Evolutionary conservation across 1,140 invertebrate species (phyloP).

Genomic region (Drosophila sechellia): DNA sequence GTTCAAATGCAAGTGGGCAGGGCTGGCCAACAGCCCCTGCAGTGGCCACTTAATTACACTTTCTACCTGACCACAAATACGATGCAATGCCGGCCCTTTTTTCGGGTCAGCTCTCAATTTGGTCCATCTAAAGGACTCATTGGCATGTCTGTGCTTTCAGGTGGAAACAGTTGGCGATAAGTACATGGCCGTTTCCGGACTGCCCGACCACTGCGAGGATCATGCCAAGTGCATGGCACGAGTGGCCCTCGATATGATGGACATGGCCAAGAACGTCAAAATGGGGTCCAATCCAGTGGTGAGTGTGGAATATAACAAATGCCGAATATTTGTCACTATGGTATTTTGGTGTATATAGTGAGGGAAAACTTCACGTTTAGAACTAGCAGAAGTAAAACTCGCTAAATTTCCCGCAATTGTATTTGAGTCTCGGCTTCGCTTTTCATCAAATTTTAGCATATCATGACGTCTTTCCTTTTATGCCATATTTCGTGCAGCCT

Average conservation of each 20-base stretch:
- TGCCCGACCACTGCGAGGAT: conserved; percentile 95
- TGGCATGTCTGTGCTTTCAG: conserved; percentile 85
- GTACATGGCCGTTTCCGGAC: conserved; percentile 99
- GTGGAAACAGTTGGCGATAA: conserved; percentile 99
- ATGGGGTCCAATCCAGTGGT: conserved; percentile 95
- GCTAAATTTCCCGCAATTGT: conserved; percentile 1
- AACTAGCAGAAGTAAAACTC: not conserved
- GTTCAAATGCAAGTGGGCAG: conserved; percentile 34
- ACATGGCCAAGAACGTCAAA: conserved; percentile 93
- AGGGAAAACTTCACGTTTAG: not conserved
- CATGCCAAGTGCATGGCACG: conserved; percentile 97
- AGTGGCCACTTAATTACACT: conserved; percentile 61
- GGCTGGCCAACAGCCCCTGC: conserved; percentile 11
- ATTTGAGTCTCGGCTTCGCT: not conserved
- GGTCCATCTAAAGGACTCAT: conserved; percentile 14
- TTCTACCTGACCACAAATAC: conserved; percentile 38
- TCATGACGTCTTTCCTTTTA: conserved; percentile 11
- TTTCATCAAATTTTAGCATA: conserved; percentile 15
- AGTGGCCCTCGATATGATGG: conserved; percentile 98
- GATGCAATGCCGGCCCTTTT: conserved; percentile 32
- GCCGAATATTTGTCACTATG: too few relatives aligned
- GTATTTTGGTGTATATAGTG: too few relatives aligned
- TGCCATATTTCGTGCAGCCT: conserved; percentile 19
- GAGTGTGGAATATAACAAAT: conserved; percentile 79
- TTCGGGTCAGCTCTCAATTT: conserved; percentile 56